Evolutionary conservation across 2,888 invertebrate genomes (phyloP).

Genomic region (Punctoribates punctum): DNA sequence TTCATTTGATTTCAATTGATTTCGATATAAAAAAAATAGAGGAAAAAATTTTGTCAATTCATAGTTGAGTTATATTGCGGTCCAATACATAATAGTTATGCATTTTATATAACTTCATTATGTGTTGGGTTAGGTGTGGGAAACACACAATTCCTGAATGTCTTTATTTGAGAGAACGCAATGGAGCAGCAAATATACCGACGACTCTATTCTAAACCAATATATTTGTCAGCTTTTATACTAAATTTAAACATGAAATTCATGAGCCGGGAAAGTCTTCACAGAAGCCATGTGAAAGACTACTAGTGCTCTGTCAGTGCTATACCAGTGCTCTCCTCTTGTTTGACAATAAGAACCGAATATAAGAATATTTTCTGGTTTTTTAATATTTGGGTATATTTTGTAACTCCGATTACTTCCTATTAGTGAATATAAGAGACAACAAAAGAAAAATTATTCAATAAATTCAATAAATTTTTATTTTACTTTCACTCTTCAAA

Average conservation of each 20-base stretch:
- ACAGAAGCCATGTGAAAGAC: background rate
- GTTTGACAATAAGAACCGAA: background rate
- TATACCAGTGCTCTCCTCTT: background rate
- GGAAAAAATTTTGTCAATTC: conserved; percentile 5
- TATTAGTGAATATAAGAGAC: background rate
- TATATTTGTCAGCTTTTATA: background rate
- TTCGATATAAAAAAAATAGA: too few species aligned
- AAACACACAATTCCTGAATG: conserved; percentile 5
- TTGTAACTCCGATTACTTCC: too few species aligned
- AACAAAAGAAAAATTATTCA: conserved; percentile 6
- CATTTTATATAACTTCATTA: background rate
- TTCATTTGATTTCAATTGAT: conserved; percentile 6
- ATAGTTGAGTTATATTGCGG: background rate
- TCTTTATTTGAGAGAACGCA: conserved; percentile 17
- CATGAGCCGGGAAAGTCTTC: background rate
- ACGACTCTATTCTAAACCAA: background rate
- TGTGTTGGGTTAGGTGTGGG: conserved; percentile 10
- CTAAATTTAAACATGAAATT: conserved; percentile 3
- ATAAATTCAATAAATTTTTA: conserved; percentile 33
- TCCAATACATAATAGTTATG: conserved; percentile 30
- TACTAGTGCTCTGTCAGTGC: background rate
- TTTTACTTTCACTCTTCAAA: conserved; percentile 31
- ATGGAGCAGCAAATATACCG: conserved; percentile 22
- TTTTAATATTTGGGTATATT: too few species aligned
- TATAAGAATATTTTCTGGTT: background rate